phyloP scores from a whole-genome alignment of 1,140 invertebrate genomes.

The Anagrus nilaparvatae region DNA sequence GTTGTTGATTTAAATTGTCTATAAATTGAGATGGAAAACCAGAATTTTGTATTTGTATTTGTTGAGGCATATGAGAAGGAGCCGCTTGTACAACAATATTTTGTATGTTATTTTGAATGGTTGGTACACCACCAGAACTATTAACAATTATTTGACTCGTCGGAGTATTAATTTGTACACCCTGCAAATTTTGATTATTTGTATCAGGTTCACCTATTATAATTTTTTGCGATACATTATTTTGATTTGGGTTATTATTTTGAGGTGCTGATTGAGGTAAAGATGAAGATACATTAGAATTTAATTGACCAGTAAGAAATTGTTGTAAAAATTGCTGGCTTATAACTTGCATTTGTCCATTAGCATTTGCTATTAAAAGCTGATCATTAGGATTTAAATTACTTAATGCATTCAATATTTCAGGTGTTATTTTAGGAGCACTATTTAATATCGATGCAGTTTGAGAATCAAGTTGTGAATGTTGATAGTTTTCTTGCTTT shows the following conservation, averaged over 20 bases:
- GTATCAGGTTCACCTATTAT: constrained; percentile 37
- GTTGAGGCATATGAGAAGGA: constrained; percentile 38
- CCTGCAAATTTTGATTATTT: constrained; percentile 35
- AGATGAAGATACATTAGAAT: constrained; percentile 17
- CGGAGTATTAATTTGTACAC: constrained; percentile 40
- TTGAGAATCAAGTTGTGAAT: constrained; percentile 18
- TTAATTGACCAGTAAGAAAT: constrained; percentile 35
- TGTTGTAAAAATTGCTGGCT: constrained; percentile 40
- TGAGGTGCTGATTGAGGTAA: constrained; percentile 14
- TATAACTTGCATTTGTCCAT: constrained; percentile 41
- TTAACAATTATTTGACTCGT: constrained; percentile 42
- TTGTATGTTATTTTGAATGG: constrained; percentile 42
- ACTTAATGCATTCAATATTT: constrained; percentile 38
- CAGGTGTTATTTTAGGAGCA: constrained; percentile 37
- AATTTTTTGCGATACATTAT: constrained; percentile 40
- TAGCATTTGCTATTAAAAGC: constrained; percentile 36
- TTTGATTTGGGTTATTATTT: constrained; percentile 29
- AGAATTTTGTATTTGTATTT: constrained; percentile 41
- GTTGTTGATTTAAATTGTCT: constrained; percentile 41
- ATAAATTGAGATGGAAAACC: constrained; percentile 39
- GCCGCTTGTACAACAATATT: constrained; percentile 41
- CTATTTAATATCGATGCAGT: constrained; percentile 33
- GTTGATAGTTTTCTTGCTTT: constrained; percentile 10
- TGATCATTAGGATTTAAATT: constrained; percentile 42
- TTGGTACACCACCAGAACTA: constrained; percentile 39